Evolutionary conservation across 2,888 invertebrate species (phyloP).

Genomic region (Pachymerium ferrugineum): DNA sequence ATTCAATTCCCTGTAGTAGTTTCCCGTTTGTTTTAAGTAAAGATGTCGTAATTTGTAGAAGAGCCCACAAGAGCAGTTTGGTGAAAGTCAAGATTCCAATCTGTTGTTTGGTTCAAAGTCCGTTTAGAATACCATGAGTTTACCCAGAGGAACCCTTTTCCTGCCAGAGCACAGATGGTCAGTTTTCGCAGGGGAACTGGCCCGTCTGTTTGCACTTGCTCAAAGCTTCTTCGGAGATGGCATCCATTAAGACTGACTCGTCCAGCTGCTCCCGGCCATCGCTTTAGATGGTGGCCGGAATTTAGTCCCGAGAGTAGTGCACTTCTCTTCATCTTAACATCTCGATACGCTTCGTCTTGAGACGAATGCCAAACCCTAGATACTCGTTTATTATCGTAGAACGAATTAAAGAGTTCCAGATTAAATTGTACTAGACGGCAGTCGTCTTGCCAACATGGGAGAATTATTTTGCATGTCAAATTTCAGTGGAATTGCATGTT

Average conservation of each 20-base stretch:
- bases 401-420: not conserved
- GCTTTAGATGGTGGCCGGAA: not conserved
- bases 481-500: no score
- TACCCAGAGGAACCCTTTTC: constrained; percentile 2
- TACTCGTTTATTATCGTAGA: no score
- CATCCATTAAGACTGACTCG: not conserved
- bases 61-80: no score
- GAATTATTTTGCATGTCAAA: no score
- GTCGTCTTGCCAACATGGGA: no score
- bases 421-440: not conserved
- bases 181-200: not conserved
- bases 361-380: no score
- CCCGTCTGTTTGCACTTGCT: not conserved
- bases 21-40: not conserved
- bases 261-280: not conserved
- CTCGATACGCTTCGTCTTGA: not conserved
- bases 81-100: not conserved
- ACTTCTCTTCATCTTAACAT: not conserved
- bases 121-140: not conserved
- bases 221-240: not conserved
- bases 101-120: not conserved
- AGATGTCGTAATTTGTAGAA: not conserved
- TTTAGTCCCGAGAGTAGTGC: not conserved
- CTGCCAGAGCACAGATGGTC: not conserved
- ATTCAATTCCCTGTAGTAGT: no score